These are phyloP conservation scores for Tachuris rubrigastra DNA, from an alignment of 2,113 vertebrate species.

Conservation along the genomic window DNA sequence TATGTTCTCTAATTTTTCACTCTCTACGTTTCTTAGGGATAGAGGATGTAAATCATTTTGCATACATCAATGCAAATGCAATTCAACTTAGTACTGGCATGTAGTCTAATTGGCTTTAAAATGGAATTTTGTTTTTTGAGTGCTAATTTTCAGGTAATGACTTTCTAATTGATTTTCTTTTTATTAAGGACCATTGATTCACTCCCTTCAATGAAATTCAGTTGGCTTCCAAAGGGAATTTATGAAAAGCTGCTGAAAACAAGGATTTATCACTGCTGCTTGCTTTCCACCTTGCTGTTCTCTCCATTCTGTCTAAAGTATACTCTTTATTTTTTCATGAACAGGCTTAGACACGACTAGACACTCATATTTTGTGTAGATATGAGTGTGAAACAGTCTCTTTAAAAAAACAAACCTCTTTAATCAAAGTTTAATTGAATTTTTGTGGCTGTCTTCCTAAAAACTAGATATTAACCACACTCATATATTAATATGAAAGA, in stretches of 20 bases:
- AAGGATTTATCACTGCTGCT: not conserved
- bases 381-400: not conserved
- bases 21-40: not conserved
- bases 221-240: not conserved
- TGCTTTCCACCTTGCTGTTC: not conserved
- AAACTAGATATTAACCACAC: not conserved
- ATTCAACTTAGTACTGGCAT: conserved; percentile 19
- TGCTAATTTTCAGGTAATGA: conserved; percentile 56
- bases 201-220: conserved; percentile 14
- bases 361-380: not conserved
- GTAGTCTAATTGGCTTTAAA: conserved; percentile 35
- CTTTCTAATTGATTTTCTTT: conserved; percentile 51
- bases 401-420: not conserved
- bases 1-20: not conserved
- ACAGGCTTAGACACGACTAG: not conserved
- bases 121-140: conserved; percentile 33
- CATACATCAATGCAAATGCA: conserved; percentile 23
- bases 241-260: conserved; percentile 22
- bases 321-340: not conserved
- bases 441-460: not conserved
- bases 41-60: not conserved
- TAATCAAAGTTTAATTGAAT: not conserved
- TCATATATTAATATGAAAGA: not conserved
- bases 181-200: conserved; percentile 48
- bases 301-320: not conserved